Percentiles rank a stretch among this genome's conserved stretches.
Conservation (phyloP, 2,113 vertebrate genomes). For the Peromyscus californicus region DNA sequence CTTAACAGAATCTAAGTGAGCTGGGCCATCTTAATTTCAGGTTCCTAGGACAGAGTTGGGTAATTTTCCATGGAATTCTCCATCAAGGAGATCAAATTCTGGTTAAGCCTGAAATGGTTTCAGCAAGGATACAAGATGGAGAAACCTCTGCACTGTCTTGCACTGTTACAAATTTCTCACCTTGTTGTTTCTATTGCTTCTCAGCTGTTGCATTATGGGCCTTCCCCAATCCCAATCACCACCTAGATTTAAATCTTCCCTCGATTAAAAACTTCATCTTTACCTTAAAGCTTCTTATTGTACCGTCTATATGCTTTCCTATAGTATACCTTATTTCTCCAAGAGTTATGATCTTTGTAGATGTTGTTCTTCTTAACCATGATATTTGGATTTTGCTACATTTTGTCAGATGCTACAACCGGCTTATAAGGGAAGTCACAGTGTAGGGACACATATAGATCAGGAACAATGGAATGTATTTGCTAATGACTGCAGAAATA, state of each 20-base stretch:
- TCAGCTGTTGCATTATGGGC: neutral
- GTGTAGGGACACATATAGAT: neutral
- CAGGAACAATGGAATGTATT: constrained; percentile 39
- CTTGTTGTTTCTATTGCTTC: neutral
- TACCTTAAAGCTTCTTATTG: neutral
- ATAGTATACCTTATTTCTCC: neutral
- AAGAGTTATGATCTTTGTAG: neutral
- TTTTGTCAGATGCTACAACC: neutral
- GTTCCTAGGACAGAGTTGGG: neutral
- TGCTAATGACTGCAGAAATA: neutral
- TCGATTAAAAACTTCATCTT: neutral
- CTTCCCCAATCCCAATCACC: neutral
- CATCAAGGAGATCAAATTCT: neutral
- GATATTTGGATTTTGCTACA: neutral
- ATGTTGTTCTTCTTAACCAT: neutral
- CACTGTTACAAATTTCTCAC: neutral
- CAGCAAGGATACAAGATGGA: neutral
- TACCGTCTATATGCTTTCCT: neutral
- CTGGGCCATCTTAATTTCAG: neutral
- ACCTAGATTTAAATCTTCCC: neutral
- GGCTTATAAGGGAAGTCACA: constrained; percentile 18
- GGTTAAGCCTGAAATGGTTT: neutral
- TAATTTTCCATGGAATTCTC: neutral
- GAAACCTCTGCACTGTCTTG: neutral
- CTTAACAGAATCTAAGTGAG: neutral